phyloP scores from a whole-genome alignment of 2,797 vertebrate genomes.

The Odontamblyopus rebecca region DNA sequence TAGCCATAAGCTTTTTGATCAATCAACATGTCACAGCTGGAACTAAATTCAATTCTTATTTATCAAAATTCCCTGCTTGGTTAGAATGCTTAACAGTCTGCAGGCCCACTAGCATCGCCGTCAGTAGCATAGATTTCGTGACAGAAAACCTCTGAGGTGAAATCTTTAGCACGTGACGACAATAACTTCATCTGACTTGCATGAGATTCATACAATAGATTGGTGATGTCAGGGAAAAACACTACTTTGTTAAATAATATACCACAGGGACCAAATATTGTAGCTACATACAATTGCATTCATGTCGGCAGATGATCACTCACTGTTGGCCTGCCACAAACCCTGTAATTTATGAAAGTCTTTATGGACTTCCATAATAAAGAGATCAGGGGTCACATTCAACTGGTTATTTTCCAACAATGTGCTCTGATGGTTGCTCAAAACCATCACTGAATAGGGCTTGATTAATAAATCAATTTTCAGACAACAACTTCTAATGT shows the following conservation, averaged over 20 bases:
- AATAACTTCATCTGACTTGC: conserved; percentile 55
- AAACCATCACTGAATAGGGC: conserved; percentile 52
- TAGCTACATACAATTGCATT: conserved; percentile 27
- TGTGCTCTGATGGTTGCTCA: conserved; percentile 71
- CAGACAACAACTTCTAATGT: conserved; percentile 49
- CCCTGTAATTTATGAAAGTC: conserved; percentile 64
- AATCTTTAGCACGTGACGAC: conserved; percentile 60
- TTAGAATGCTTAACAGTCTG: conserved; percentile 66
- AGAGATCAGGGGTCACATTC: conserved; percentile 64
- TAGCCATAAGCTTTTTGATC: conserved; percentile 97
- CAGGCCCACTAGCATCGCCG: conserved; percentile 60
- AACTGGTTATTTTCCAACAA: conserved; percentile 77
- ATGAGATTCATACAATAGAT: conserved; percentile 42
- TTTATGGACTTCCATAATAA: conserved; percentile 58
- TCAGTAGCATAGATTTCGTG: conserved; percentile 67
- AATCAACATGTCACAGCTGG: conserved; percentile 97
- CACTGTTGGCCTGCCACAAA: conserved; percentile 26
- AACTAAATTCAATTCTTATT: conserved; percentile 99
- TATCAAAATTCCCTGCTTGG: conserved; percentile 90
- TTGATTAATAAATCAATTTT: conserved; percentile 75
- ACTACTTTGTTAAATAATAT: conserved; percentile 35
- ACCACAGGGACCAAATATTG: conserved; percentile 26
- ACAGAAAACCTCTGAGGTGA: conserved; percentile 63
- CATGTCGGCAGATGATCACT: conserved; percentile 49
- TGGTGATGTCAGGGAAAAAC: conserved; percentile 22